Conservation (phyloP, 2,797 vertebrate species). For the Anomalospiza imberbis region DNA sequence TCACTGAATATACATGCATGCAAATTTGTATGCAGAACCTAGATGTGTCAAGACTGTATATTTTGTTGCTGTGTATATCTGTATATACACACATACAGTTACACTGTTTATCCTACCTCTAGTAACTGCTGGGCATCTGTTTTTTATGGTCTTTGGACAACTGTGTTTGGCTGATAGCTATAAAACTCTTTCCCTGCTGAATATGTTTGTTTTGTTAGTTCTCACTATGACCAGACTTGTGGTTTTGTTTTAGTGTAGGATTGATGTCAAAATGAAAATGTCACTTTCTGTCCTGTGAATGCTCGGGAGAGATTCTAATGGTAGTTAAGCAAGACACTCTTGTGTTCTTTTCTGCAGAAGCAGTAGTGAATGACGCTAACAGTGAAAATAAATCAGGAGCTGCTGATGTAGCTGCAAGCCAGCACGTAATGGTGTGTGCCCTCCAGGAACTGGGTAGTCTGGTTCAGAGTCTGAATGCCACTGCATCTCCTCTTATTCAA, state of each 20-base stretch:
- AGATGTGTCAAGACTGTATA: not conserved
- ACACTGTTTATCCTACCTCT: not conserved
- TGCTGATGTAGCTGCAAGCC: conserved; percentile 93
- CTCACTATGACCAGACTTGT: not conserved
- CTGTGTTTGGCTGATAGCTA: not conserved
- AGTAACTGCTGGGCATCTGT: not conserved
- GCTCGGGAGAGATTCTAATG: not conserved
- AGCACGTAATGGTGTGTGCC: conserved; percentile 98
- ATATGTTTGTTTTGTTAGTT: not conserved
- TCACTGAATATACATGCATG: not conserved
- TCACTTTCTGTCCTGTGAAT: not conserved
- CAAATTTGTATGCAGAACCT: not conserved
- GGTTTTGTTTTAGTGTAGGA: not conserved
- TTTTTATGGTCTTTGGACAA: not conserved
- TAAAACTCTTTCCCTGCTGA: not conserved
- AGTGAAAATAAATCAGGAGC: conserved; percentile 91
- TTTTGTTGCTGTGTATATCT: not conserved
- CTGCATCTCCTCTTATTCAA: conserved; percentile 94
- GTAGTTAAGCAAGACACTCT: not conserved
- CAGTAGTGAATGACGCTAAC: conserved; percentile 92
- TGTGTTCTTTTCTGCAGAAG: conserved; percentile 78
- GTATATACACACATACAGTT: not conserved
- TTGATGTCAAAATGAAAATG: not conserved
- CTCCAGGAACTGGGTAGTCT: conserved; percentile 95
- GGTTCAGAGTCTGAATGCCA: conserved; percentile 94